Conservation (phyloP, 2,113 vertebrate species). For the Sciurus niger region DNA sequence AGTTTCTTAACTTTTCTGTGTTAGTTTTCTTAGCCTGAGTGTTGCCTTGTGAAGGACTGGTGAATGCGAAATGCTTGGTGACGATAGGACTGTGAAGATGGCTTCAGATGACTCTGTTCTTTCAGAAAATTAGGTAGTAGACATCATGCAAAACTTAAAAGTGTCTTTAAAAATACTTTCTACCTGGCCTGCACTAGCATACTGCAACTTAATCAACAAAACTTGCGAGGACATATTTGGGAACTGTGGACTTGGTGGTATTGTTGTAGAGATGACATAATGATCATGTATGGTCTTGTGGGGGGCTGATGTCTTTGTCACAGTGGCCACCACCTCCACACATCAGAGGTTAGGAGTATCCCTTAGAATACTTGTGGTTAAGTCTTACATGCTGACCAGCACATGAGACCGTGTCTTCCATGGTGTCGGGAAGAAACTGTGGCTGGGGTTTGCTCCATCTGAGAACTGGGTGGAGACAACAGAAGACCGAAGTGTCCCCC, state of each 20-base stretch:
- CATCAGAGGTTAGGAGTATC: slow-evolving; percentile 62
- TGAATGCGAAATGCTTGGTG: neutral
- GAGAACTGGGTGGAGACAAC: slow-evolving; percentile 48
- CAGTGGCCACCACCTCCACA: slow-evolving; percentile 25
- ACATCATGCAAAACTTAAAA: neutral
- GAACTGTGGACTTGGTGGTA: neutral
- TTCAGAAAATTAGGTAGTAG: neutral
- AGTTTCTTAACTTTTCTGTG: neutral
- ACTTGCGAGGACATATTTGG: neutral
- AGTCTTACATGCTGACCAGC: slow-evolving; percentile 53
- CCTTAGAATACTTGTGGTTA: slow-evolving; percentile 67
- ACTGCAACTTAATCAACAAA: neutral
- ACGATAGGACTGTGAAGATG: too few species aligned
- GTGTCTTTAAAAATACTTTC: neutral
- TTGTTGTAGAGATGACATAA: neutral
- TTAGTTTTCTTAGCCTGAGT: neutral
- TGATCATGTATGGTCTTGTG: slow-evolving; percentile 61
- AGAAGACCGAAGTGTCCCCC: fast-evolving
- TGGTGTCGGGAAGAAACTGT: slow-evolving; percentile 49
- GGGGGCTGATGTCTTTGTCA: slow-evolving; percentile 66
- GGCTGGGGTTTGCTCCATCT: slow-evolving; percentile 28
- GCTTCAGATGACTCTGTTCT: neutral
- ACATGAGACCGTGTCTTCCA: neutral
- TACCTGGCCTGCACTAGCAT: neutral
- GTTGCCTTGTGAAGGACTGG: neutral